Base-by-base conservation (phyloP, 2,888 invertebrate genomes). In the Trachelus stipa region DNA sequence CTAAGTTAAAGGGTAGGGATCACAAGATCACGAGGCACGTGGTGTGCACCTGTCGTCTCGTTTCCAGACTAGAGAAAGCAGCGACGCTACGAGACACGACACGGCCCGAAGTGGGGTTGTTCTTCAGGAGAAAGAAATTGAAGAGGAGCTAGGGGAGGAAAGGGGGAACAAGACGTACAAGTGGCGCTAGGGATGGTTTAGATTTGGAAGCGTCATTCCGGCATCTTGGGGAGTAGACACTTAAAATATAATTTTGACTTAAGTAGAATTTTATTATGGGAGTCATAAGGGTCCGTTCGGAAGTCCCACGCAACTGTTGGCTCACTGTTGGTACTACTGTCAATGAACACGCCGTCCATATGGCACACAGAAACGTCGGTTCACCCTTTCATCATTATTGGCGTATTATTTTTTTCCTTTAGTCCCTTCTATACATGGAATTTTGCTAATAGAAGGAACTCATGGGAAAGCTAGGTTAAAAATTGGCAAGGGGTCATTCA, bases 1-100 rank as follows among this genome's bases (percentile, higher is more conserved):
- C 1, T 84, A 84, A 82, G 83, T 83, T 80, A 83, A 85, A 85
- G 85, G 82, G 78, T 81, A 80, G 81, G 79, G 84, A 85, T 85
- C 82, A 73, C 76, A 80, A 69, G 33, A 75, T 56, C 56, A 9
- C 9, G 74, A 34, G 82, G 81, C 83, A 82, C 84, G 83, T 82
- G 84, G 81, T 77, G 75, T 37, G 76, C 83, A 84, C 83, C 81
- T 84, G 82, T 82, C 81, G 79, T 74, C 79, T 75, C 75, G 69
- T 73, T 37, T 34, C 69, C 35, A 74, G 75, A 69, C 40, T 23
- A 31, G 74, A 34, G 56, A 74, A 77, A 79, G 73, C 74, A 40
- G 12, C 33, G 23, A 23, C 6, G 40, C 40, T 15, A 1, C 40
- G 56, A 56, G 56, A 23, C 40, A 9, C 23, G 56, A 23, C 23